Percentiles rank a stretch among this genome's conserved stretches.
These are phyloP conservation scores for Muschampia staudingeri DNA, from an alignment of 2,888 invertebrate genomes.

Conservation along the genomic window DNA sequence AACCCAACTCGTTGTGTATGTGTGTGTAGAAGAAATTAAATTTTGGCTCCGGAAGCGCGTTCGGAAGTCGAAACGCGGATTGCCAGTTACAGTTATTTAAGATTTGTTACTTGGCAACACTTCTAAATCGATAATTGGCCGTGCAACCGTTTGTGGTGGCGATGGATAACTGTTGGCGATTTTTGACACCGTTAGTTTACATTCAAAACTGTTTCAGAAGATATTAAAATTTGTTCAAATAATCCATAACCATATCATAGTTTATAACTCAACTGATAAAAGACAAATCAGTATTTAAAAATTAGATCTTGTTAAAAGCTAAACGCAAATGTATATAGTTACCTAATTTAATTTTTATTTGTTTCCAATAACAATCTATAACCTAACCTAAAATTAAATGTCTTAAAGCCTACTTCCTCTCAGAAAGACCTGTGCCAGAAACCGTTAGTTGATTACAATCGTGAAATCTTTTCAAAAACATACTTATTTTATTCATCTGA, in stretches of 20 bases:
- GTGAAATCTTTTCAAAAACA: too few relatives aligned
- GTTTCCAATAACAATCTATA: too few relatives aligned
- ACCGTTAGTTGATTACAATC: too few relatives aligned
- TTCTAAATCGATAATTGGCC: slow-evolving; percentile 13
- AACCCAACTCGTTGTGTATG: not conserved
- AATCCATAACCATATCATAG: not conserved
- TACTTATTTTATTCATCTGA: too few relatives aligned
- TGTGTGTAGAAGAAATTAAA: slow-evolving; percentile 49
- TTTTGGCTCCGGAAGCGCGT: slow-evolving; percentile 49
- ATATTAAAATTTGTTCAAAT: not conserved
- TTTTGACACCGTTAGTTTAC: slow-evolving; percentile 4
- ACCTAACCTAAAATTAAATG: too few relatives aligned
- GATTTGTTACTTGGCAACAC: slow-evolving; percentile 28
- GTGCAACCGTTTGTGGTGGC: not conserved
- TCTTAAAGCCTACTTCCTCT: too few relatives aligned
- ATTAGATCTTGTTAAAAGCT: too few relatives aligned
- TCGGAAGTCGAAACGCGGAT: slow-evolving; percentile 38
- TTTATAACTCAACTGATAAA: too few relatives aligned
- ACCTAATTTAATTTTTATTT: too few relatives aligned
- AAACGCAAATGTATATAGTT: too few relatives aligned
- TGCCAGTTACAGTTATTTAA: slow-evolving; percentile 35
- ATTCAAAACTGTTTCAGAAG: not conserved
- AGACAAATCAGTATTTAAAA: too few relatives aligned
- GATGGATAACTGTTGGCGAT: not conserved
- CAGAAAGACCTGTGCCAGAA: too few relatives aligned